Evolutionary conservation across 2,888 invertebrate species (phyloP).

Genomic region (Reticulitermes lucifugus): DNA sequence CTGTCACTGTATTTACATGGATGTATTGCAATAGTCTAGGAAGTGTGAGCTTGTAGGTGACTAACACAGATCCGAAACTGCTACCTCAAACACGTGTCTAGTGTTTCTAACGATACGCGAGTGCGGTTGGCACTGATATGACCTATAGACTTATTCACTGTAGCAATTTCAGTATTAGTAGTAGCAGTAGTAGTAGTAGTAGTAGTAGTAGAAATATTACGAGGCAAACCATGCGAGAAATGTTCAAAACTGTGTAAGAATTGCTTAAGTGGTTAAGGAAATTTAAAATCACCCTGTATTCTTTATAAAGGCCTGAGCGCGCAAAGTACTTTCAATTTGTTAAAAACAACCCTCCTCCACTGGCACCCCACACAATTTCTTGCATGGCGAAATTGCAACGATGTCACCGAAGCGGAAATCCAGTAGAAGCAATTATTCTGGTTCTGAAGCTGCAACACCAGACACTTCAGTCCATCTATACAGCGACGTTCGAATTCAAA

Average conservation of each 20-base stretch:
- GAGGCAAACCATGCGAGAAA: too few relatives aligned
- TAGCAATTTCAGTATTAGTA: too few relatives aligned
- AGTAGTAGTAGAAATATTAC: too few relatives aligned
- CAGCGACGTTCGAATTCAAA: conserved; percentile 4
- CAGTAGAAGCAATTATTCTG: conserved; percentile 24
- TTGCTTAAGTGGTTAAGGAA: background rate
- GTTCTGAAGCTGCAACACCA: conserved; percentile 1
- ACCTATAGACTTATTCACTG: too few relatives aligned
- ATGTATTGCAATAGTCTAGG: too few relatives aligned
- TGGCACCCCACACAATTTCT: background rate
- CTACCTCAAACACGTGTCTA: too few relatives aligned
- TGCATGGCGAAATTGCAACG: conserved; percentile 14
- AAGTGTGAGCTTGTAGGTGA: too few relatives aligned
- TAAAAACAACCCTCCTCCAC: background rate
- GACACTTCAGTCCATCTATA: background rate
- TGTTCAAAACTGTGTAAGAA: background rate
- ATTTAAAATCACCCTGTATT: background rate
- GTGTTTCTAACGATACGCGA: too few relatives aligned
- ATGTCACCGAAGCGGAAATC: conserved; percentile 10
- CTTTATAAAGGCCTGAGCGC: background rate
- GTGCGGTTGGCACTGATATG: too few relatives aligned
- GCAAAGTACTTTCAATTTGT: conserved; percentile 16
- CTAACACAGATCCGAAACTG: too few relatives aligned
- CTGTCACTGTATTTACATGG: too few relatives aligned
- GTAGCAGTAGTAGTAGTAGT: too few relatives aligned